Conservation (phyloP, 1,140 invertebrate genomes). For the Chironomus striatipennis region DNA sequence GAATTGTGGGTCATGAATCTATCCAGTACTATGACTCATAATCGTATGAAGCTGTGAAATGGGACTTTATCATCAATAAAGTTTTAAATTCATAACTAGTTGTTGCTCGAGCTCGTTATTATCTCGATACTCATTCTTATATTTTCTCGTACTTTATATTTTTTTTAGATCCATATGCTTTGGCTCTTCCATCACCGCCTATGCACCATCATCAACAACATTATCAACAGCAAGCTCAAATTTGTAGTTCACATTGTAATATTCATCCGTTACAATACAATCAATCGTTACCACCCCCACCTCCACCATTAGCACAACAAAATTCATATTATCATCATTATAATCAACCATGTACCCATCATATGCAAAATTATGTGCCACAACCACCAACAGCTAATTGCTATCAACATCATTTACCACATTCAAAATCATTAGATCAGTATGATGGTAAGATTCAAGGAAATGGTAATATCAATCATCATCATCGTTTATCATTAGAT, state of each 20-base stretch:
- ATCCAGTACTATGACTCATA: no score
- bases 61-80: no score
- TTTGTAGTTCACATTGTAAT: conserved; percentile 20
- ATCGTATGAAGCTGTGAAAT: no score
- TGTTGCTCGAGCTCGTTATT: no score
- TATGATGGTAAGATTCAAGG: conserved; percentile 34
- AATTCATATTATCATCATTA: conserved; percentile 23
- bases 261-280: conserved; percentile 22
- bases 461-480: conserved; percentile 29
- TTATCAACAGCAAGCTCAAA: conserved; percentile 23
- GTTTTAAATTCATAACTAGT: no score
- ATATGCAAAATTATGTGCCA: neutral
- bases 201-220: conserved; percentile 24
- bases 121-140: no score
- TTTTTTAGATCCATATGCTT: conserved; percentile 22
- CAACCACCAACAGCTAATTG: conserved; percentile 3
- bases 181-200: conserved; percentile 13
- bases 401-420: conserved; percentile 31
- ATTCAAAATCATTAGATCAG: conserved; percentile 39
- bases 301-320: neutral
- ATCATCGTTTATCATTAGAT: conserved; percentile 39
- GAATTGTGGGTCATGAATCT: no score
- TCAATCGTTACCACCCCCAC: conserved; percentile 6
- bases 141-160: no score
- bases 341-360: conserved; percentile 1